These are phyloP conservation scores for Himalopsyche anomala DNA, from an alignment of 2,888 invertebrate genomes.

Conservation along the genomic window DNA sequence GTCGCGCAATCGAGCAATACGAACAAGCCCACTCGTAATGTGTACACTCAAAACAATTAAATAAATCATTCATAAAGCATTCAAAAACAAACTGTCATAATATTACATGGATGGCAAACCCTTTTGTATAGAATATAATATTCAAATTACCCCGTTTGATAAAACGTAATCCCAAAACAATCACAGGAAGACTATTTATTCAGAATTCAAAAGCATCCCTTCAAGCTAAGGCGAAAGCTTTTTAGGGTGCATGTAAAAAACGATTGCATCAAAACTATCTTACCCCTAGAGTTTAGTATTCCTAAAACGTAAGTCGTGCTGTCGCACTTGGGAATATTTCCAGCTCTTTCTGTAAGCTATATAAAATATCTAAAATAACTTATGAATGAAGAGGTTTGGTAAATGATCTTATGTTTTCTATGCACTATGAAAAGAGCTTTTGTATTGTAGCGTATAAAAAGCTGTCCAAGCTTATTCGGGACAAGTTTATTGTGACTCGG, in stretches of 20 bases:
- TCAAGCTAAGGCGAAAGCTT: conserved; percentile 7
- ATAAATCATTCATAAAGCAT: no score
- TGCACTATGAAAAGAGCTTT: conserved; percentile 5
- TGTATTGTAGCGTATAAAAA: conserved; percentile 34
- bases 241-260: conserved; percentile 23
- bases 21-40: no score
- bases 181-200: conserved; percentile 32
- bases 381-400: neutral
- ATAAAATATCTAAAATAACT: neutral
- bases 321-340: neutral
- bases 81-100: no score
- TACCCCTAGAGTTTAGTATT: neutral
- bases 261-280: neutral
- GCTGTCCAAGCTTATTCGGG: conserved; percentile 46
- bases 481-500: conserved; percentile 59
- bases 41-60: no score
- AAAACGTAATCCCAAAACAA: conserved; percentile 30
- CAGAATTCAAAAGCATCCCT: conserved; percentile 31
- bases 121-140: conserved; percentile 12
- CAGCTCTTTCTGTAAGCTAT: neutral
- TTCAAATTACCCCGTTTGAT: conserved; percentile 17
- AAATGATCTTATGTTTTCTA: neutral
- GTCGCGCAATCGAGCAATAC: no score
- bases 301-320: neutral
- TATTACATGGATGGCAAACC: no score